Base-by-base conservation (phyloP, 2,797 vertebrate genomes). In the Denticeps clupeoides region DNA sequence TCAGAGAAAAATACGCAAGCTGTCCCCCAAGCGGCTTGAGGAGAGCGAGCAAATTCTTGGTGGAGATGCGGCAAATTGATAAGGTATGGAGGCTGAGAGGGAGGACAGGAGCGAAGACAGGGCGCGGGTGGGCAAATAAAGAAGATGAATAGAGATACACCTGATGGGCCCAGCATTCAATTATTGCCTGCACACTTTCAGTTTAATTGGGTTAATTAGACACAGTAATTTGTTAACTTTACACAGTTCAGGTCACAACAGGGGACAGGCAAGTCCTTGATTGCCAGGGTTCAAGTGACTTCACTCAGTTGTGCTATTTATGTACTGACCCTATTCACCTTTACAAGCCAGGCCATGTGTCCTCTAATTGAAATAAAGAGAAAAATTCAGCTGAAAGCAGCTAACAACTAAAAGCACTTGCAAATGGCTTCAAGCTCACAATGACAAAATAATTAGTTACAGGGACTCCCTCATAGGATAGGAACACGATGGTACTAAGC, bases 201-300 rank as follows among this genome's bases (percentile, higher is more conserved):
- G 62, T 58, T 54, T 62, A 64, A 71, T 64, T 54, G 60, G 68
- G 65, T 65, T 71, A 71, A 71, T 71, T 66, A 66, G 55, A 42
- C 49, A 16, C 56, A 66, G 60, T 68, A 64, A 66, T 66, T 64
- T 71, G 61, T 64, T 51, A 56, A 56, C n/a, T n/a, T n/a, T n/a
- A n/a, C n/a, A 49, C 29, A 38, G 47, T 56, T 61, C 60, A 53
- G 45, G 31, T 41, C 25, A 45, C 15, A 40, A 42, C n/a, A 33
- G 12, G 9, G 26, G 47, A 31, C 52, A 31, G 46, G 41, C 50
- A 42, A 26, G 45, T 27, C 31, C 47, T 55, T 33, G 24, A 48
- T 49, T n/a, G n/a, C n/a, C n/a, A n/a, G n/a, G n/a, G n/a, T n/a
- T n/a, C n/a, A n/a, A n/a, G n/a, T n/a, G n/a, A n/a, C n/a, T n/a